A percentile compares a stretch with the other conserved stretches of the same genome.
Evolutionary conservation across 2,888 invertebrate species (phyloP).

Genomic region (Reticulitermes lucifugus): DNA sequence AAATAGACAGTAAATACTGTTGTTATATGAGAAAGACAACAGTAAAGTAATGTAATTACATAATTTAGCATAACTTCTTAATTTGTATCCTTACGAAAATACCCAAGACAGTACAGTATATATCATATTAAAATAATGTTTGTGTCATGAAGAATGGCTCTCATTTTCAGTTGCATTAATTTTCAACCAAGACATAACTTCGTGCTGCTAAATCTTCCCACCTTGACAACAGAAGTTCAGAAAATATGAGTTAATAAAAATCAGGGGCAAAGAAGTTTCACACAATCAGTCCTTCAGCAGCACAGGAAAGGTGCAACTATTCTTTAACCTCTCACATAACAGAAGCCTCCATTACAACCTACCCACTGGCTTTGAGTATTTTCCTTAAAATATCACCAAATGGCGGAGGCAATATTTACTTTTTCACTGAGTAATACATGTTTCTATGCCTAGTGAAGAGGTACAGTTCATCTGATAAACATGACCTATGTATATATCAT

Average conservation of each 20-base stretch:
- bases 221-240: not conserved
- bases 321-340: conserved; percentile 13
- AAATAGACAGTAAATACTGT: no score
- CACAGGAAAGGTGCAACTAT: not conserved
- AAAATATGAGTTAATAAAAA: not conserved
- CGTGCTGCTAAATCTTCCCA: not conserved
- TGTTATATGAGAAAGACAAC: no score
- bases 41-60: no score
- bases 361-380: conserved; percentile 4
- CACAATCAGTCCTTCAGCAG: not conserved
- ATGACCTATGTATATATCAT: conserved; percentile 26
- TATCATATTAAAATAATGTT: not conserved
- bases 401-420: conserved; percentile 24
- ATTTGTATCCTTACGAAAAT: no score
- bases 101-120: no score
- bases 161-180: not conserved
- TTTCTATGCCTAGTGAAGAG: conserved; percentile 24
- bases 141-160: not conserved
- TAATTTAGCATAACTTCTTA: no score
- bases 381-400: conserved; percentile 28
- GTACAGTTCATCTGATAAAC: conserved; percentile 26
- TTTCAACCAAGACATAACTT: not conserved
- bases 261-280: conserved; percentile 2
- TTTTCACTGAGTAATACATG: conserved; percentile 23
- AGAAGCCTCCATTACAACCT: not conserved